Evolutionary conservation across 2,113 vertebrate genomes (phyloP), one percentile per base, ranked within the genome.

Genomic region (Malurus cyaneus): DNA sequence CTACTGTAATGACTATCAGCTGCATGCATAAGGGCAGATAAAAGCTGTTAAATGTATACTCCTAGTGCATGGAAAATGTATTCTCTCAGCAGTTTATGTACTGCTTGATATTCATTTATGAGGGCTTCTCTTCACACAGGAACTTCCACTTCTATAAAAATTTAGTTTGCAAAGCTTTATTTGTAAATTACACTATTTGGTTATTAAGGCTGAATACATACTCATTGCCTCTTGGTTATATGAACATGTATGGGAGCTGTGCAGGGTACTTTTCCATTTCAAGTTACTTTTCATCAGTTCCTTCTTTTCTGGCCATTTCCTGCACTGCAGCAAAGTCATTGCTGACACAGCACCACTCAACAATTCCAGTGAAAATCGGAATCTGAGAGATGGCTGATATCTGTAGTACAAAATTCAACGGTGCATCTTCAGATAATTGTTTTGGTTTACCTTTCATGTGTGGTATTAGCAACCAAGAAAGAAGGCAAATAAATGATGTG

Each of bases 1-100:
- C 87, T 82, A 59, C 87, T 77, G 54, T 94, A 96, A 96, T 93
- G 93, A 96, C 66, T 95, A 91, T 96, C 94, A 96, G 95, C 95
- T 97, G 95, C 76, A 88, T 93, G 70, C 57, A 73, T 14, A 73
- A 88, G 53, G 88, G 90, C 66, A 92, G 85, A 85, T 71, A 87
- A 89, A 93, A 89, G 50, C 83, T 91, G 72, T 96, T 95, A 90
- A 95, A 96, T 81, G 69, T 87, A 88, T 86, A 93, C 69, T 93
- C 57, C 76, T 61, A 82, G 34, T 94, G 77, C 72, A 89, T 90
- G 77, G 83, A 88, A 96, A 97, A 95, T 93, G 25, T 86, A 86
- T 70, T 86, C 72, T 93, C 47, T 96, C 82, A 80, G 89, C 91
- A 93, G 69, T 93, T 95, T 90, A 92, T 41, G 31, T 94, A 76